Base-by-base conservation (phyloP, 2,888 invertebrate species). In the Rapana venosa region DNA sequence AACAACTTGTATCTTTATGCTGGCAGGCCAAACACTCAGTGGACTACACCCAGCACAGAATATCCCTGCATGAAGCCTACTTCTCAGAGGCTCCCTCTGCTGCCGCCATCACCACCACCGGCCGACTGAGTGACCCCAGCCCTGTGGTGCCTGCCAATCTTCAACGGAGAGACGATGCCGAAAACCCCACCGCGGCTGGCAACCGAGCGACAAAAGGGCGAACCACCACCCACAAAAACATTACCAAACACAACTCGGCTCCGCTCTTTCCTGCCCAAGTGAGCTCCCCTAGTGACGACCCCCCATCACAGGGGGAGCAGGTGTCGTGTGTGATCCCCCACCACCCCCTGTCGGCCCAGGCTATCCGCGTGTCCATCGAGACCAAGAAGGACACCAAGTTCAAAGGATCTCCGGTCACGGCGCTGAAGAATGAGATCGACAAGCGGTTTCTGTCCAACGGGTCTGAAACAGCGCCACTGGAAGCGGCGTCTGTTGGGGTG, bases 351-450 rank as follows among this genome's bases (percentile, higher is more conserved):
- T 93, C 94, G 84, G 94, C 93, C 70, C 93, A 93, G 84, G 94
- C 81, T 22, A 83, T 83, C 81, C 81, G 81, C 47, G 81, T 83
- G 2, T 83, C 81, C 81, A 47, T 83, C 11, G 81, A 83, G 81
- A 83, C 81, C 81, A 83, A 81, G 81, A 93, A 92, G 89, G 92
- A 93, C 26, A 92, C 91, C 86, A 92, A 94, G 89, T 93, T 93
- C 90, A 94, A 94, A 47, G 95, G 95, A 22, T 96, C 96, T 4
- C 96, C 96, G 4, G 96, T 96, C 87, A 95, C 94, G n/a, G 94
- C 95, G 17, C 91, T 96, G 58, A 96, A 95, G 90, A 95, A 96
- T 87, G 95, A 95, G 88, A 95, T 96, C 32, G 96, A 96, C 91
- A 89, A 92, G n/a, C 91, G 95, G 79, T 95, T 93, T 84, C 36